Base-by-base conservation (phyloP, 35 echinoderm and acorn worm species). In the Anneissia japonica region DNA sequence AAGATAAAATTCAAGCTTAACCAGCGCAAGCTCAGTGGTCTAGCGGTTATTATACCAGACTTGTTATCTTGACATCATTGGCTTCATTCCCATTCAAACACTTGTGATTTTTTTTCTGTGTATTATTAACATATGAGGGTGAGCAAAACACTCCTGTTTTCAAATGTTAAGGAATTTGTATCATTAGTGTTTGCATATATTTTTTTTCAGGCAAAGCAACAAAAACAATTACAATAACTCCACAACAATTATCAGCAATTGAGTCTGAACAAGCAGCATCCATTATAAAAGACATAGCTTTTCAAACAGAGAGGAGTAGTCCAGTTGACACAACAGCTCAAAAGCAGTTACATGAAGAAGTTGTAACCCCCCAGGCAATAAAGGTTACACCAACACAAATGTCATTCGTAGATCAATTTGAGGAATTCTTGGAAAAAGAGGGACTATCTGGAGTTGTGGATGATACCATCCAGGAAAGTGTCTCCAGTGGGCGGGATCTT, bases 371-470 rank as follows among this genome's bases (percentile, higher is more conserved):
- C 19, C 51, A 64, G 26, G 9, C 11, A 64, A 64, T 64, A 64
- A 9, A 85, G 21, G 74, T 93, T 31, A 83, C 90, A 0, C 81
- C 90, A 0, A 78, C 84, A 32, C 84, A 97, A 31, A 84, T 97
- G 17, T 93, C 84, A 30, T 90, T 97, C 81, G 91, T 97, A 0
- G 94, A 97, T 80, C 94, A 97, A 64, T 97, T 97, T 85, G 94
- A 97, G 81, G 91, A 90, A 38, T 97, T 97, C 87, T 38, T 97
- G 30, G 94, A 97, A 72, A 97, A 88, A 73, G 94, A 97, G 64
- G 94, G 89, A 29, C 31, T 90, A 28, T 43, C 56, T 30, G 85
- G 32, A n/a, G 31, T 38, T 14, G 32, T 36, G 13, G 82, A 64
- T 64, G 46, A 34, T 32, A 84, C 46, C 32, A 17, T 84, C 45